Evolutionary conservation across 2,113 vertebrate genomes (phyloP).

Genomic region (Lepus timidus): DNA sequence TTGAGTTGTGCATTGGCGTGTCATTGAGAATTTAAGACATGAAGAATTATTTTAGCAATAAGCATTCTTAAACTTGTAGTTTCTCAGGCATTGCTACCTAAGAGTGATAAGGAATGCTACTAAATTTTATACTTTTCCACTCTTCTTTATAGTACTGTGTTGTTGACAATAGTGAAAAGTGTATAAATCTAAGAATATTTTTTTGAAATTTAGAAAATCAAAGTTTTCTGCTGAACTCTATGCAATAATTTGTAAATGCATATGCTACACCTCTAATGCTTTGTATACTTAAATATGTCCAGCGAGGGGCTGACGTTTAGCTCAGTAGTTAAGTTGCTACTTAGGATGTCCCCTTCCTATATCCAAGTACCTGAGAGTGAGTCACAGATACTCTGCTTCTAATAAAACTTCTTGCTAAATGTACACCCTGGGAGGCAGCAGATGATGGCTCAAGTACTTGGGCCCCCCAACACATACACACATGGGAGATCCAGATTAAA

Average conservation of each 20-base stretch:
- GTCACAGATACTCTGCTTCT: too few relatives aligned
- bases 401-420: too few relatives aligned
- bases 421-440: too few relatives aligned
- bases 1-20: not conserved
- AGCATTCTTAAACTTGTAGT: not conserved
- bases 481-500: too few relatives aligned
- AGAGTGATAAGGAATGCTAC: not conserved
- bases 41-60: not conserved
- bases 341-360: too few relatives aligned
- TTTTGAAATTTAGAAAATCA: constrained; percentile 50
- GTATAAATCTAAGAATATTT: not conserved
- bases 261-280: not conserved
- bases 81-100: not conserved
- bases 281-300: not conserved
- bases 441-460: too few relatives aligned
- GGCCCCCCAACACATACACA: too few relatives aligned
- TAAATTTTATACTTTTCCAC: constrained; percentile 4
- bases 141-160: not conserved
- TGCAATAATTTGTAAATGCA: not conserved
- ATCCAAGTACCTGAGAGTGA: too few relatives aligned
- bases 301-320: too few relatives aligned
- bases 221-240: not conserved
- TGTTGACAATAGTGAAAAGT: not conserved
- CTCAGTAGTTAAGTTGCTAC: too few relatives aligned
- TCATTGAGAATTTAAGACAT: not conserved